Evolutionary conservation across 2,888 invertebrate species (phyloP).

Genomic region (Melieria omissa): DNA sequence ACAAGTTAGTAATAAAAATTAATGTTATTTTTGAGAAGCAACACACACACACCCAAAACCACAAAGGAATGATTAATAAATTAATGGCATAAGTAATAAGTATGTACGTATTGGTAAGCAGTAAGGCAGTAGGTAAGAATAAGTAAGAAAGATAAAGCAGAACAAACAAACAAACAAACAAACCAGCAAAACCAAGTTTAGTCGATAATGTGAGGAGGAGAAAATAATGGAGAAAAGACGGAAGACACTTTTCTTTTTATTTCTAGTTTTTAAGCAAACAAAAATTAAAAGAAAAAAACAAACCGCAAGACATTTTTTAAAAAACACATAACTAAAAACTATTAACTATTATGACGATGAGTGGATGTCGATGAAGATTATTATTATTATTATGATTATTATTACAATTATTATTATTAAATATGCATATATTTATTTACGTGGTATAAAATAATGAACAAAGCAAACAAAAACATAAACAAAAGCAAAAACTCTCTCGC

Average conservation of each 20-base stretch:
- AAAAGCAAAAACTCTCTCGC: no score
- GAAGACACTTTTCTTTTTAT: slow-evolving; percentile 33
- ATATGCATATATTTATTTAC: slow-evolving; percentile 45
- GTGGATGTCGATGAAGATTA: slow-evolving; percentile 5
- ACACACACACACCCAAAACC: slow-evolving; percentile 29
- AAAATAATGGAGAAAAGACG: no score
- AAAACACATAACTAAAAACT: slow-evolving; percentile 18
- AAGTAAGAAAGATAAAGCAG: slow-evolving; percentile 32
- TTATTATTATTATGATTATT: slow-evolving; percentile 11
- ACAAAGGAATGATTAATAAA: slow-evolving; percentile 11
- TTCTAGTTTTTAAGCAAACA: slow-evolving; percentile 18
- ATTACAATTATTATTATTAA: slow-evolving; percentile 34
- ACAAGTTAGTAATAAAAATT: slow-evolving; percentile 41
- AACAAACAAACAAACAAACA: slow-evolving; percentile 39
- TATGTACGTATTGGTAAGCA: slow-evolving; percentile 1
- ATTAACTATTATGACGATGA: slow-evolving; percentile 21
- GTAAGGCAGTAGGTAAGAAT: not conserved
- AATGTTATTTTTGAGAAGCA: slow-evolving; percentile 29
- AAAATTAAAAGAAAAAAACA: slow-evolving; percentile 14
- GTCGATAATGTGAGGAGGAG: no score
- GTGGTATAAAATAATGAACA: slow-evolving; percentile 40
- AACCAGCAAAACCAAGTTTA: slow-evolving; percentile 4
- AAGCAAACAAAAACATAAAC: slow-evolving; percentile 26
- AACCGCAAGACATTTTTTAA: slow-evolving; percentile 12
- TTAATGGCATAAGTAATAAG: not conserved